Evolutionary conservation across 2,797 vertebrate genomes (phyloP).

Genomic region (Arctocebus calabarensis): DNA sequence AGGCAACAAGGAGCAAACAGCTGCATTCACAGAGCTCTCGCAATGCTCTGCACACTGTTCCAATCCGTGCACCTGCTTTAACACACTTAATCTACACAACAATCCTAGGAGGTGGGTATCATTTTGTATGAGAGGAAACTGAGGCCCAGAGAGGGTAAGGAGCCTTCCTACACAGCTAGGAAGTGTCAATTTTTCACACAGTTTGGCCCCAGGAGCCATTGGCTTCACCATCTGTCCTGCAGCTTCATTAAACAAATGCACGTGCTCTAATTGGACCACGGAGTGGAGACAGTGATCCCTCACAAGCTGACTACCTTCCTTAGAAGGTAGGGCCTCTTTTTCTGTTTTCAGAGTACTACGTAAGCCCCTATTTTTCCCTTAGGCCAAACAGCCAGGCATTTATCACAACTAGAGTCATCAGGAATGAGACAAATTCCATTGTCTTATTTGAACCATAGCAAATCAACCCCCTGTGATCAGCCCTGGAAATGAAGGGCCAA

Average conservation of each 20-base stretch:
- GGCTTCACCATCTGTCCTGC: not conserved
- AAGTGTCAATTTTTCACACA: not conserved
- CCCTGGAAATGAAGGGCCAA: not conserved
- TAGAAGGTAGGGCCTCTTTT: not conserved
- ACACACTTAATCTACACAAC: not conserved
- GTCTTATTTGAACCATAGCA: constrained; percentile 44
- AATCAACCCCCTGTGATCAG: constrained; percentile 23
- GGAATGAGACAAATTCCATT: constrained; percentile 62
- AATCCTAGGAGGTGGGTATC: not conserved
- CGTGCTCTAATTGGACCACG: not conserved
- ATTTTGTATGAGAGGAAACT: not conserved
- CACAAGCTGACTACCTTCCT: not conserved
- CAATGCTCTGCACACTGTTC: not conserved
- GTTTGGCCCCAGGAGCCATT: not conserved
- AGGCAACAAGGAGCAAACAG: not conserved
- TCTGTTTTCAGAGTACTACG: not conserved
- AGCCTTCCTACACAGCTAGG: not conserved
- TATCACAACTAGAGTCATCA: constrained; percentile 36
- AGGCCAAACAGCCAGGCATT: constrained; percentile 51
- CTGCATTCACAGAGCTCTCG: not conserved
- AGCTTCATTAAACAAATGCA: not conserved
- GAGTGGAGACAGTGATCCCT: not conserved
- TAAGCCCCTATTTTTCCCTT: not conserved
- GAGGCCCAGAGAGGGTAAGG: not conserved
- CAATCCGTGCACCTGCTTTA: not conserved